phyloP scores from a whole-genome alignment of 2,797 vertebrate genomes.

The Phalanger gymnotis region DNA sequence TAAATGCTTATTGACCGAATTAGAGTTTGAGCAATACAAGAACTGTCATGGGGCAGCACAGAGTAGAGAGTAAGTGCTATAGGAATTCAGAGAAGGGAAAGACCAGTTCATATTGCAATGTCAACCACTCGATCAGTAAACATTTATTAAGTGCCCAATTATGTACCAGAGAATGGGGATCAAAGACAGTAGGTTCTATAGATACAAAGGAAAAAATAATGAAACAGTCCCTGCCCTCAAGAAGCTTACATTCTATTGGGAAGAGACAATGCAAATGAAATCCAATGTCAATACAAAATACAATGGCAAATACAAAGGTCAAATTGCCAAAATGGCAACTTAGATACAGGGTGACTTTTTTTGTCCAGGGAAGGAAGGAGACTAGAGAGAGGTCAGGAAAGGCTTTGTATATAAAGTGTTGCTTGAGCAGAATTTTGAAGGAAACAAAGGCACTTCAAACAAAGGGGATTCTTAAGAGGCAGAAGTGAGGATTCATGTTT shows the following conservation, averaged over 20 bases:
- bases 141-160: not conserved
- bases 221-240: not conserved
- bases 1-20: not conserved
- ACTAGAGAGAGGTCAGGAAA: not conserved
- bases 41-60: not conserved
- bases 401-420: not conserved
- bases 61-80: not conserved
- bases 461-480: too few species aligned
- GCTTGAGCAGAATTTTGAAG: not conserved
- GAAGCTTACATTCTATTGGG: not conserved
- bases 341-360: not conserved
- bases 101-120: not conserved
- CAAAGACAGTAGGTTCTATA: not conserved
- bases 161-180: not conserved
- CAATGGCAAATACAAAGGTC: too few species aligned
- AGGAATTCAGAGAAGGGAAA: not conserved
- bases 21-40: not conserved
- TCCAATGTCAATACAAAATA: too few species aligned
- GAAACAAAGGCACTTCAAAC: not conserved
- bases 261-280: not conserved
- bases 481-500: too few species aligned
- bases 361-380: too few species aligned
- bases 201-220: not conserved
- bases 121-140: not conserved
- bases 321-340: too few species aligned